Evolutionary conservation across 2,113 vertebrate species (phyloP).

Genomic region (Actinemys pallida): DNA sequence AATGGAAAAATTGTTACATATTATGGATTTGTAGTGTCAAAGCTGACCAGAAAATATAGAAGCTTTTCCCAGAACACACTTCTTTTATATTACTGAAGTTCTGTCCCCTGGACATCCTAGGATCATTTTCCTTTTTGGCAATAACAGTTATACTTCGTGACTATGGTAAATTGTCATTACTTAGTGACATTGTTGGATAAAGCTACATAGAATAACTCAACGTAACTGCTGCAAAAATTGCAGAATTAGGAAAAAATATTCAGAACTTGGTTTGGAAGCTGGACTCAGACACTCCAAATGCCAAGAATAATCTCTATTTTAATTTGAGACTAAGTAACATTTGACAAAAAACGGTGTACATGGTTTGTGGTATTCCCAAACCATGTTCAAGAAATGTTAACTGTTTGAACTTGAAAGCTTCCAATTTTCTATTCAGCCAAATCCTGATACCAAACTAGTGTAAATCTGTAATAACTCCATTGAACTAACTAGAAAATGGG

Average conservation of each 20-base stretch:
- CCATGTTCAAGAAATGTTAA: neutral
- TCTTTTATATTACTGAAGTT: neutral
- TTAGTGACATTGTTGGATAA: conserved; percentile 22
- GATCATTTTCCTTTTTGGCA: neutral
- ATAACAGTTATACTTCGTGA: neutral
- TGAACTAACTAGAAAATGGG: neutral
- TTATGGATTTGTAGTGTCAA: neutral
- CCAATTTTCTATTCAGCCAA: neutral
- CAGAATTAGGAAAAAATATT: conserved; percentile 14
- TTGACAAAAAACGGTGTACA: neutral
- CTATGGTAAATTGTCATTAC: neutral
- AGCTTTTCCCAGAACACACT: neutral
- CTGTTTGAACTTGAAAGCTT: neutral
- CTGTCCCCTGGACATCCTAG: neutral
- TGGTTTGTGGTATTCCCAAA: neutral
- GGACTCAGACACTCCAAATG: neutral
- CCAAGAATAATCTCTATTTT: neutral
- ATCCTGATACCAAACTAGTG: neutral
- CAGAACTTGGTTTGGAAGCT: neutral
- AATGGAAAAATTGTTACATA: neutral
- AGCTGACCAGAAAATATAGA: conserved; percentile 6
- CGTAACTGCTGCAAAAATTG: neutral
- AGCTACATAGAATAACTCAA: neutral
- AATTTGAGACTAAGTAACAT: neutral
- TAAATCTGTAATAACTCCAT: neutral